Conservation (phyloP, 1,140 invertebrate species). For the Drosophila setifemur region DNA sequence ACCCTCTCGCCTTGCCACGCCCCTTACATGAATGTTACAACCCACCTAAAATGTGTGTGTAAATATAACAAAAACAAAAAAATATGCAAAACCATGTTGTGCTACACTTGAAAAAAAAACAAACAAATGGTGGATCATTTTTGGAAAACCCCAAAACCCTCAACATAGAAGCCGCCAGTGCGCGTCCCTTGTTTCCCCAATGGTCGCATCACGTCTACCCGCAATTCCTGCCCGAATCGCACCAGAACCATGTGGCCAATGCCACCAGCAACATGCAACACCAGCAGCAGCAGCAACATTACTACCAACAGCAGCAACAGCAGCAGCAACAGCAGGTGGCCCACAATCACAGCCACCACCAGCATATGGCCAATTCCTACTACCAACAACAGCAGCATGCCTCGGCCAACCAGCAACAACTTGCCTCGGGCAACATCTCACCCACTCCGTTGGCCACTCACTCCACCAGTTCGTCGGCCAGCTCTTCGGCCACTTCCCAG, state of each 20-base stretch:
- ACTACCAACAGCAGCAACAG: conserved; percentile 56
- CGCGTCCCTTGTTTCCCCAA: conserved; percentile 92
- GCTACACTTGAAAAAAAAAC: background rate
- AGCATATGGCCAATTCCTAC: conserved; percentile 50
- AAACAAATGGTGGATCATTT: too few relatives aligned
- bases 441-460: conserved; percentile 64
- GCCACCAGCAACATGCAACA: conserved; percentile 84
- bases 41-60: background rate
- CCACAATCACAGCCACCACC: conserved; percentile 67
- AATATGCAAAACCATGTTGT: too few relatives aligned
- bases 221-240: conserved; percentile 93
- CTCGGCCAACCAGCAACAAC: conserved; percentile 44
- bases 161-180: conserved; percentile 79
- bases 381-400: conserved; percentile 69
- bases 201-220: conserved; percentile 96
- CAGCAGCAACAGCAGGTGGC: conserved; percentile 50
- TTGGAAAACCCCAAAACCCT: conserved; percentile 1
- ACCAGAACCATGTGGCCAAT: conserved; percentile 87
- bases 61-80: too few relatives aligned
- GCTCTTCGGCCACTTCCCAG: conserved; percentile 76
- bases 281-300: conserved; percentile 61
- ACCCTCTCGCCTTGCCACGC: conserved; percentile 46
- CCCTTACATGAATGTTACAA: background rate
- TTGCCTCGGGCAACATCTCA: conserved; percentile 58
- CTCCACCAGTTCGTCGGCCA: conserved; percentile 77